phyloP scores from a whole-genome alignment of 2,113 vertebrate species.

The Phrynocephalus versicolor region DNA sequence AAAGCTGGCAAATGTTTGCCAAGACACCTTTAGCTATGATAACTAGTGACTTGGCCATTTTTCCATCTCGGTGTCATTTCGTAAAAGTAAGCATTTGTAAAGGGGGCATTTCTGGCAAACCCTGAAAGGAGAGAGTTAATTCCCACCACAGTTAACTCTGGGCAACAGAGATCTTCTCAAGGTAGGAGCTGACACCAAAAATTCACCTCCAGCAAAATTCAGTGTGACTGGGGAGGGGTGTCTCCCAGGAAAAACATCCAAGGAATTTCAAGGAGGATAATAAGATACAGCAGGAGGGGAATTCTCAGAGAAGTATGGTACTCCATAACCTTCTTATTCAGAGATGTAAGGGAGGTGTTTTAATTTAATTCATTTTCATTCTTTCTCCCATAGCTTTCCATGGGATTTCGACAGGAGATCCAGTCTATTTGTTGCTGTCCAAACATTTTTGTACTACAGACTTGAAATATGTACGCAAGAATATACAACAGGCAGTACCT shows the following conservation, averaged over 20 bases:
- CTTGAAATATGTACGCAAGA: no score
- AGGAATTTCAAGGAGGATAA: neutral
- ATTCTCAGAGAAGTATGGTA: neutral
- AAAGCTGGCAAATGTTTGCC: neutral
- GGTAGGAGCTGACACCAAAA: neutral
- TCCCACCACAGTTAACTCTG: neutral
- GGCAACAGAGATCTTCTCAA: neutral
- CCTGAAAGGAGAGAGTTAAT: neutral
- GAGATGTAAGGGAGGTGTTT: no score
- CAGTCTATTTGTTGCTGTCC: no score
- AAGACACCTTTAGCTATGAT: neutral
- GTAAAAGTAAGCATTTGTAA: neutral
- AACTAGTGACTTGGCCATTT: no score
- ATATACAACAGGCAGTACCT: no score
- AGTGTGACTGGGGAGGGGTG: neutral
- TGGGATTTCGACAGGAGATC: no score
- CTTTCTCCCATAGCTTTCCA: no score
- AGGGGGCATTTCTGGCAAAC: neutral
- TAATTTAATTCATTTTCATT: no score
- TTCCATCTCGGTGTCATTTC: neutral
- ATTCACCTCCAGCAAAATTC: neutral
- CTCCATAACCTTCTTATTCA: neutral
- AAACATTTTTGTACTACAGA: no score
- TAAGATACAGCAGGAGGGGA: no score
- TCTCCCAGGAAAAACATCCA: neutral